Evolutionary conservation across 2,113 vertebrate genomes (phyloP).

Genomic region (Heloderma charlesbogerti): DNA sequence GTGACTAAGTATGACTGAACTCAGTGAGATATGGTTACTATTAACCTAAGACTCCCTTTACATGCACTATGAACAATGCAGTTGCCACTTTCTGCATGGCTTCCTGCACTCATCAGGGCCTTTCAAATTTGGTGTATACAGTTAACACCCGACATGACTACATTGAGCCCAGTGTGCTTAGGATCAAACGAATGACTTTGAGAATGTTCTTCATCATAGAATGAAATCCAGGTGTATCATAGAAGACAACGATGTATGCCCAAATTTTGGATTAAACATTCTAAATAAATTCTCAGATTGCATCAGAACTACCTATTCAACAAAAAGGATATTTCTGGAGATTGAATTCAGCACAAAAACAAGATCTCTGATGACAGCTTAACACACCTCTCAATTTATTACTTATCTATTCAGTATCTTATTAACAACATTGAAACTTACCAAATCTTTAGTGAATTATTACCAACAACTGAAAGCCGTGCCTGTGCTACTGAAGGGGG

Average conservation of each 20-base stretch:
- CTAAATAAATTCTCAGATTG: background rate
- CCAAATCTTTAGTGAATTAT: rapidly evolving
- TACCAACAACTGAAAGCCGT: background rate
- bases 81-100: too few species aligned
- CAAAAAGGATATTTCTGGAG: background rate
- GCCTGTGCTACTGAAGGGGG: background rate
- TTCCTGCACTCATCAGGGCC: too few species aligned
- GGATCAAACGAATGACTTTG: background rate
- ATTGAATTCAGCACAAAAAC: background rate
- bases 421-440: background rate
- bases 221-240: constrained; percentile 3
- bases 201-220: background rate
- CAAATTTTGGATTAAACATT: background rate
- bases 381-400: background rate
- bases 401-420: too few species aligned
- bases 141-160: too few species aligned
- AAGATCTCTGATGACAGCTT: background rate
- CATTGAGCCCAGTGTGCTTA: background rate
- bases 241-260: background rate
- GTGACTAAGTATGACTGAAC: too few species aligned
- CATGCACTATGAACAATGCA: too few species aligned
- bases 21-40: too few species aligned
- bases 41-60: too few species aligned
- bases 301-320: constrained; percentile 20
- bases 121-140: too few species aligned